These are phyloP conservation scores for Carollia perspicillata DNA, from an alignment of 2,113 vertebrate species.

Conservation along the genomic window DNA sequence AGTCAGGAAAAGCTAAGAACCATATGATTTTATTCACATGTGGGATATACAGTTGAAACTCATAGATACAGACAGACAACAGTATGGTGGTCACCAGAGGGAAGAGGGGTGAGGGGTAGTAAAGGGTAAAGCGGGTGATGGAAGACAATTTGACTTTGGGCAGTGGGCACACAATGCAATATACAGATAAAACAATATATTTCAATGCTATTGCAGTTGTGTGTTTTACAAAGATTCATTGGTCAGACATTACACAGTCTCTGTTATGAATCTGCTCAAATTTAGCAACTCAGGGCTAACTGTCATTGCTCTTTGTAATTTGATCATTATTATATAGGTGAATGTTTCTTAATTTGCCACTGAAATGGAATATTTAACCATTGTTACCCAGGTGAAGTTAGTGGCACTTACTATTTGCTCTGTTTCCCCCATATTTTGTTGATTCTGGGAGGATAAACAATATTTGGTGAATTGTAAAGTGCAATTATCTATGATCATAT, in stretches of 20 bases:
- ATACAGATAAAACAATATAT: neutral
- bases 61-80: neutral
- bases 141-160: neutral
- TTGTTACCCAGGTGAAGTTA: conserved; percentile 62
- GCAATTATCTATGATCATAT: conserved; percentile 72
- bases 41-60: neutral
- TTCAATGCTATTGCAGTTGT: conserved; percentile 2
- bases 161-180: neutral
- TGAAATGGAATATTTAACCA: conserved; percentile 49
- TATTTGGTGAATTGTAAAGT: conserved; percentile 66
- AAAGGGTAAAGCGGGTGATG: neutral
- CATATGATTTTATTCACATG: neutral
- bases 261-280: conserved; percentile 46
- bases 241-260: conserved; percentile 38
- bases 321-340: conserved; percentile 62
- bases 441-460: conserved; percentile 68
- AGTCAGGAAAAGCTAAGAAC: neutral
- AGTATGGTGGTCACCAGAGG: neutral
- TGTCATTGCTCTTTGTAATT: conserved; percentile 70
- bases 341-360: conserved; percentile 38
- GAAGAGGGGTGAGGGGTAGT: neutral
- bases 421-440: conserved; percentile 57
- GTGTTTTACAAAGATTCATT: conserved; percentile 8
- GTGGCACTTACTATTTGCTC: conserved; percentile 64
- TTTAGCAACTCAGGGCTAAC: conserved; percentile 59